Evolutionary conservation across 1,140 invertebrate species (phyloP).

Genomic region (Druon quercuslanigerum): DNA sequence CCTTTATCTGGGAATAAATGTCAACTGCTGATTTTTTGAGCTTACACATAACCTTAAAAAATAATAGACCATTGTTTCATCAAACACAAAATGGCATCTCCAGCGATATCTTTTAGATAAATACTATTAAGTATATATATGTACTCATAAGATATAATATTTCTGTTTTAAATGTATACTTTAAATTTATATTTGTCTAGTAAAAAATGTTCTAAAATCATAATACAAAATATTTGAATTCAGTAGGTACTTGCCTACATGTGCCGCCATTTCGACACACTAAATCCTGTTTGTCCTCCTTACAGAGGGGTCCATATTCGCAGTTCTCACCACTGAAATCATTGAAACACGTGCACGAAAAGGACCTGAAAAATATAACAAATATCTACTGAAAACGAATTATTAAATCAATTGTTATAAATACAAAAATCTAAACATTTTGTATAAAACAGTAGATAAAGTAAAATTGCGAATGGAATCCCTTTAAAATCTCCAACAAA

Average conservation of each 20-base stretch:
- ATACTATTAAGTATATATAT: too few species aligned
- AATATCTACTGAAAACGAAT: slow-evolving; percentile 5
- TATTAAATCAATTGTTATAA: neutral
- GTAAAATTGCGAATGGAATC: too few species aligned
- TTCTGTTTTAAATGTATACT: too few species aligned
- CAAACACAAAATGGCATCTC: too few species aligned
- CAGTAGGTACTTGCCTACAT: slow-evolving; percentile 86
- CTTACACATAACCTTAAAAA: too few species aligned
- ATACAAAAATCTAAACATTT: neutral
- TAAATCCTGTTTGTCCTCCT: slow-evolving; percentile 76
- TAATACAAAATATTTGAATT: slow-evolving; percentile 8
- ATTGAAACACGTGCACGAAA: slow-evolving; percentile 85
- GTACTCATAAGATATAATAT: too few species aligned
- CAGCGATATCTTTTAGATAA: too few species aligned
- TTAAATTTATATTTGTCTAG: slow-evolving; percentile 33
- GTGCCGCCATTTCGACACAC: slow-evolving; percentile 85
- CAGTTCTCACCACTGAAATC: slow-evolving; percentile 84
- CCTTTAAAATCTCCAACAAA: too few species aligned
- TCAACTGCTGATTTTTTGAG: too few species aligned
- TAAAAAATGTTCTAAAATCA: slow-evolving; percentile 8
- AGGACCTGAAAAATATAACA: slow-evolving; percentile 68
- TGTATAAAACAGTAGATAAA: too few species aligned
- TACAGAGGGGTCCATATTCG: slow-evolving; percentile 83
- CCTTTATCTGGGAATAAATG: too few species aligned
- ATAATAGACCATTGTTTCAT: too few species aligned